Base-by-base conservation (phyloP, 2,797 vertebrate genomes). In the Acropternis orthonyx region DNA sequence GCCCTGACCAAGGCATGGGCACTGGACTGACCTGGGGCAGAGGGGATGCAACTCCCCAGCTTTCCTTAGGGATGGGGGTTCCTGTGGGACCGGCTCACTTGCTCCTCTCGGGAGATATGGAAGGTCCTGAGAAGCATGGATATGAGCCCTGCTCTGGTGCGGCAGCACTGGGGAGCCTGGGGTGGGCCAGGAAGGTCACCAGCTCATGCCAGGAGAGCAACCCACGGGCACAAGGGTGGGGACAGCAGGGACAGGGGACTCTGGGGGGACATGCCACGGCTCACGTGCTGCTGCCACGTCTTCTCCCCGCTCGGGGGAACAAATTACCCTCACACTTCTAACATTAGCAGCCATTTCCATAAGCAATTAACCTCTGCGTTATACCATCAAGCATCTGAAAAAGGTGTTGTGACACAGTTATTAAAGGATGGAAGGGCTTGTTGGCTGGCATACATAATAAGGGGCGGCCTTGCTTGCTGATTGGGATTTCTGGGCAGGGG, bases 271-370 rank as follows among this genome's bases (percentile, higher is more conserved):
- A 63, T 52, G 48, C 78, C 55, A 16, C 13, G 27, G 55, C 63
- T 93, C 94, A 7, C 19, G 15, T 67, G 94, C 36, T 2, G 1
- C 84, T 1, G 4, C 85, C 5, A 14, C 5, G 0, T 82, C 78
- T 78, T 68, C 81, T 28, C 65, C 89, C 62, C 0, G n/a, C 84
- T 89, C 6, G 0, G 72, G 86, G 88, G 85, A 94, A 92, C 82
- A 86, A 89, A 85, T 93, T 88, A 85, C 79, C 79, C 85, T 91
- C 67, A 46, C 69, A 78, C 89, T 94, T 88, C 87, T 86, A 94
- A 92, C 94, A 95, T 96, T 91, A 96, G 92, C 93, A 96, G 79
- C 82, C 89, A 95, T 93, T 94, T 96, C 95, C 93, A 93, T 92
- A 96, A 96, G 94, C 93, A 96, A 94, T 95, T 95, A 96, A 96